phyloP scores from a whole-genome alignment of 1,140 invertebrate genomes.

The Drosophila novamexicana region DNA sequence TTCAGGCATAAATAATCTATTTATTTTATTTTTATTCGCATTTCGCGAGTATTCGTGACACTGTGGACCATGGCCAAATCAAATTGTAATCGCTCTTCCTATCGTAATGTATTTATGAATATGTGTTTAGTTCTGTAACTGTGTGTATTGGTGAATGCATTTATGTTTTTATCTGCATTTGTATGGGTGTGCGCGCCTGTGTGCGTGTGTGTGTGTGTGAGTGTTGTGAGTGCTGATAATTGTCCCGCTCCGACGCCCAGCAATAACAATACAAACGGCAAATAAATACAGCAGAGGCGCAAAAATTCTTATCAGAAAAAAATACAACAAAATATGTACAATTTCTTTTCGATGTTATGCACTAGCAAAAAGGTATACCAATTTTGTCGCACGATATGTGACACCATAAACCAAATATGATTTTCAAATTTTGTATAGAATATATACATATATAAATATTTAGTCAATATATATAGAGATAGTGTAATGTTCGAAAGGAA shows the following conservation, averaged over 20 bases:
- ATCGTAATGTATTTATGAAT: constrained; percentile 76
- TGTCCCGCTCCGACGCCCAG: neutral
- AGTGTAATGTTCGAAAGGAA: no score
- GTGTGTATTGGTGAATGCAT: constrained; percentile 16
- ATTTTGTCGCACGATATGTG: neutral
- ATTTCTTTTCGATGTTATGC: constrained; percentile 7
- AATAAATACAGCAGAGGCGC: constrained; percentile 21
- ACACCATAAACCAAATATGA: no score
- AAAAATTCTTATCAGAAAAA: constrained; percentile 37
- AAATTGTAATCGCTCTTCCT: constrained; percentile 67
- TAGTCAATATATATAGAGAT: no score
- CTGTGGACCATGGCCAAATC: constrained; percentile 59
- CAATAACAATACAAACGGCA: constrained; percentile 14
- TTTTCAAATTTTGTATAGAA: no score
- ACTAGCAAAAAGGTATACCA: neutral
- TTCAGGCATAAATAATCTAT: neutral
- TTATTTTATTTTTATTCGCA: neutral
- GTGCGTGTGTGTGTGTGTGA: constrained; percentile 9
- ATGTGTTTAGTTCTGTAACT: constrained; percentile 38
- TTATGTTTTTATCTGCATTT: neutral
- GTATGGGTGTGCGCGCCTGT: neutral
- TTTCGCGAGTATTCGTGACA: constrained; percentile 21
- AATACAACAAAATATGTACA: neutral
- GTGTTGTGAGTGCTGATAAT: constrained; percentile 14
- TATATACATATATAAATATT: no score